Conservation (phyloP, 2,888 invertebrate species). For the Cheilosia grossa region DNA sequence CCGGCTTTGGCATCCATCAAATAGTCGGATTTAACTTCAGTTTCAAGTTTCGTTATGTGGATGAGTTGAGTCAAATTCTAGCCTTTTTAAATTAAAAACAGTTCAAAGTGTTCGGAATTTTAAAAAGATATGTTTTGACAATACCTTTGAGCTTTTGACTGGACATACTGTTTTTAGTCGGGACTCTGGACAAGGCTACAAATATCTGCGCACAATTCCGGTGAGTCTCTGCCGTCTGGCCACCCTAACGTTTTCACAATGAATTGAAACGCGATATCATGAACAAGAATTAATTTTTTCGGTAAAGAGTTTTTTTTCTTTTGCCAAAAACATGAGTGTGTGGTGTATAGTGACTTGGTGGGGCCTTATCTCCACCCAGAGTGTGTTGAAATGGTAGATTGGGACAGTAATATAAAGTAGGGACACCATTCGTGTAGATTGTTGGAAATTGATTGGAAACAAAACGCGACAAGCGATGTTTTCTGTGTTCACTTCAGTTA, state of each 20-base stretch:
- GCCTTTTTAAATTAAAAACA: too few relatives aligned
- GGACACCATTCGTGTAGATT: slow-evolving; percentile 41
- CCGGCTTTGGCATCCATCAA: too few relatives aligned
- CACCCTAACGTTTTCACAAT: slow-evolving; percentile 3
- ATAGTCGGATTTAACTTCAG: too few relatives aligned
- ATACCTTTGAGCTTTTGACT: too few relatives aligned
- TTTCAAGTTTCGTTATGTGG: too few relatives aligned
- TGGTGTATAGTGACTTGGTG: not conserved
- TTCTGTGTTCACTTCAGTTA: slow-evolving; percentile 21
- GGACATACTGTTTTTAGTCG: too few relatives aligned
- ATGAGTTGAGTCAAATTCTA: too few relatives aligned
- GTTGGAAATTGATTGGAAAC: slow-evolving; percentile 43
- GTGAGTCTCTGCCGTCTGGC: too few relatives aligned
- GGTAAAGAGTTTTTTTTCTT: not conserved
- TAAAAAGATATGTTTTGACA: too few relatives aligned
- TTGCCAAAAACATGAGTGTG: not conserved
- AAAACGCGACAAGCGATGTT: slow-evolving; percentile 40
- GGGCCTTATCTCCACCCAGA: slow-evolving; percentile 36
- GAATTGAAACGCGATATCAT: slow-evolving; percentile 42
- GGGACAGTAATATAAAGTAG: slow-evolving; percentile 23
- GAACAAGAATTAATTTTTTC: slow-evolving; percentile 13
- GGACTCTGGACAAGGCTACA: too few relatives aligned
- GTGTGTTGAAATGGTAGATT: slow-evolving; percentile 47
- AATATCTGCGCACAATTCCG: too few relatives aligned
- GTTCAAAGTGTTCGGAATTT: too few relatives aligned